Conservation (phyloP, 2,113 vertebrate genomes). For the Donacobius atricapilla region DNA sequence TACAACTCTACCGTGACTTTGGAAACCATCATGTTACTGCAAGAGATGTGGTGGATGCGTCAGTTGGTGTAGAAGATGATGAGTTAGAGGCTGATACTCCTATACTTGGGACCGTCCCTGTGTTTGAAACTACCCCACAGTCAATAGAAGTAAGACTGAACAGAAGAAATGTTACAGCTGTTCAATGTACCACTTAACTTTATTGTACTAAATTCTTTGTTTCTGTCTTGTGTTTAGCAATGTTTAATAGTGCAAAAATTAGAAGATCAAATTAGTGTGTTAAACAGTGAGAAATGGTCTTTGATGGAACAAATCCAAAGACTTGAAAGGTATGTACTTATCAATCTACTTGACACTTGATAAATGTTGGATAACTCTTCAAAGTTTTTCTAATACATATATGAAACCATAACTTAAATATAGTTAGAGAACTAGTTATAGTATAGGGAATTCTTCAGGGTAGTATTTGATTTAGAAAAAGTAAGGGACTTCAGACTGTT, state of each 20-base stretch:
- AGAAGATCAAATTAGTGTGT: constrained; percentile 92
- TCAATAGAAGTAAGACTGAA: constrained; percentile 69
- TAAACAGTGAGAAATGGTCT: constrained; percentile 90
- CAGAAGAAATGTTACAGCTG: neutral
- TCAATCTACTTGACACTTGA: neutral
- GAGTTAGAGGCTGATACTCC: constrained; percentile 81
- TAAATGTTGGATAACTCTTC: neutral
- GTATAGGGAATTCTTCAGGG: neutral
- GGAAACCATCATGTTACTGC: constrained; percentile 78
- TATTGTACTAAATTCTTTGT: constrained; percentile 22
- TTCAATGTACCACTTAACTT: neutral
- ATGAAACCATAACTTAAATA: neutral
- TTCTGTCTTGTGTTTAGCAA: constrained; percentile 77
- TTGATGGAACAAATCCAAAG: constrained; percentile 91
- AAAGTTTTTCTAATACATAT: neutral
- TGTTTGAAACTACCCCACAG: constrained; percentile 66
- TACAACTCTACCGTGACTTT: constrained; percentile 93
- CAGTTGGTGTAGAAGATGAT: constrained; percentile 84
- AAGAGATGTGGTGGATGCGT: constrained; percentile 82
- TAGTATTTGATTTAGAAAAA: neutral
- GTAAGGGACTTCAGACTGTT: neutral
- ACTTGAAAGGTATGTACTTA: constrained; percentile 86
- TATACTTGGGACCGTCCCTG: constrained; percentile 27
- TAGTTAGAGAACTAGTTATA: no score
- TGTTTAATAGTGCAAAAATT: constrained; percentile 89